Percentiles rank a stretch among this genome's conserved stretches.
These are phyloP conservation scores for Acanthosoma haemorrhoidale DNA, from an alignment of 2,888 invertebrate genomes.

Conservation along the genomic window DNA sequence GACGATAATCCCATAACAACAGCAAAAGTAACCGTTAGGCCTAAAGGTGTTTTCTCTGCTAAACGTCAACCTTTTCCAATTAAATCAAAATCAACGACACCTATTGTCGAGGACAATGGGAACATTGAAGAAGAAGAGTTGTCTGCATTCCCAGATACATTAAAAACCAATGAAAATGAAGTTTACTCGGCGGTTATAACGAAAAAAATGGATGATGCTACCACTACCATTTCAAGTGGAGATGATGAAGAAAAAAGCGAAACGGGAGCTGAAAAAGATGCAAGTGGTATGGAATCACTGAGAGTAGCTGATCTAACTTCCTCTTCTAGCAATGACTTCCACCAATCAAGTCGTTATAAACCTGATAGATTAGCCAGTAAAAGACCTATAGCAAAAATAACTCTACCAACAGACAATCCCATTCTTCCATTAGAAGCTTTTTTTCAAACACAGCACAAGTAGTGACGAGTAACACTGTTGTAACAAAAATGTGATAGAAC, in stretches of 20 bases:
- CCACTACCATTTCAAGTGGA: conserved; percentile 37
- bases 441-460: conserved; percentile 57
- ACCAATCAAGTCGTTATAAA: conserved; percentile 66
- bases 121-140: conserved; percentile 36
- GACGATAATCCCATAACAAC: conserved; percentile 35
- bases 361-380: conserved; percentile 59
- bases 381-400: conserved; percentile 63
- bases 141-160: conserved; percentile 25
- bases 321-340: conserved; percentile 65
- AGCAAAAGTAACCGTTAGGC: conserved; percentile 35
- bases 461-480: background rate
- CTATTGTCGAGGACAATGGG: conserved; percentile 37
- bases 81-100: conserved; percentile 27
- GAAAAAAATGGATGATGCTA: conserved; percentile 38
- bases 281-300: conserved; percentile 36
- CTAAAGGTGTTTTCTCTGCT: conserved; percentile 43
- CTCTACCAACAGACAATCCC: conserved; percentile 71
- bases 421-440: conserved; percentile 75
- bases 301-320: conserved; percentile 67
- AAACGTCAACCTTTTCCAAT: conserved; percentile 41
- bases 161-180: conserved; percentile 38
- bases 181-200: conserved; percentile 35
- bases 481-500: background rate
- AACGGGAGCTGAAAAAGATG: conserved; percentile 26
- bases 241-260: conserved; percentile 30